Base-by-base conservation (phyloP, 2,888 invertebrate species). In the Pheosia gnoma region DNA sequence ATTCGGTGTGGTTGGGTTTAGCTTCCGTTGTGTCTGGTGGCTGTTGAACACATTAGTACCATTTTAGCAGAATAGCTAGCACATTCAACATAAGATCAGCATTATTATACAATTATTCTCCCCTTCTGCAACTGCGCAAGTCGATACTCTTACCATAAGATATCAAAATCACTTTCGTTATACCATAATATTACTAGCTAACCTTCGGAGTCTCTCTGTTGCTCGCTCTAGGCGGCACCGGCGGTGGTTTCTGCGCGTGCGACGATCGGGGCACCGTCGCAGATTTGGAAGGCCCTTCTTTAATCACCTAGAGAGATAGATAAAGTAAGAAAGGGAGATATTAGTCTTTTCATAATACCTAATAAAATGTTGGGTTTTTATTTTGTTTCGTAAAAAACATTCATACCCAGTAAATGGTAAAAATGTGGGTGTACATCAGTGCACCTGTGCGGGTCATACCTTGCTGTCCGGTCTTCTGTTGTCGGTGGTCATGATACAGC, bases 241-340 rank as follows among this genome's bases (percentile, higher is more conserved):
- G 92, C 1, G 93, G 93, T 7, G 93, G 90, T 67, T 88, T 91
- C 66, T 85, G 84, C 3, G 82, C 74, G 52, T 87, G 85, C 10
- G 88, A 87, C 5, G 90, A 85, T 3, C 91, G 78, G 6, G 91
- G 91, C 4, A 89, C 87, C 2, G 91, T 89, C 5, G 89, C 89
- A 1, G 91, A 90, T 72, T 89, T 90, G 2, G 85, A 81, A 2
- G 89, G 85, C 3, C 83, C 81, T 7, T 90, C 90, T 72, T 90
- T 89, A 7, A 78, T 59, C 11, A 82, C 68, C 85, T 89, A 58
- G 9, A 58, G 52, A 53, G 10, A 39, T 47, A 43, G 6, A 36
- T 38, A 36, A 41, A 25, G 25, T 25, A 25, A 25, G 25, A 25
- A 25, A 1, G 25, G 25, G 25, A 25, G 25, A 25, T 25, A 25